Percentiles rank a stretch among this genome's conserved stretches.
Evolutionary conservation across 2,888 invertebrate species (phyloP).

Genomic region (Romanomermis culicivorax): DNA sequence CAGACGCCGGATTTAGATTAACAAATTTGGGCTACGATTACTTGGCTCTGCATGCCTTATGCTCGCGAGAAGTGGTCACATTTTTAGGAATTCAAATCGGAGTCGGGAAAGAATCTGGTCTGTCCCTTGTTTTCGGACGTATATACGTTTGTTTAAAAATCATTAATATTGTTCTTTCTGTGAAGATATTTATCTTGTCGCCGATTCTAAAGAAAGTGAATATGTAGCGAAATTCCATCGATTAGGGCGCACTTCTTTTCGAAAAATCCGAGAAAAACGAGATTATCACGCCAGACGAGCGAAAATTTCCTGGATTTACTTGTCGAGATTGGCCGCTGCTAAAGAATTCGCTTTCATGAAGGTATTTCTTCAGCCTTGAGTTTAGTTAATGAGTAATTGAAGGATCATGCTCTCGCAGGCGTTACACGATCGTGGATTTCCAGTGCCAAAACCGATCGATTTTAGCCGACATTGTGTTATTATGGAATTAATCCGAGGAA

Average conservation of each 20-base stretch:
- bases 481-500: slow-evolving; percentile 62
- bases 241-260: slow-evolving; percentile 80
- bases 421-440: slow-evolving; percentile 64
- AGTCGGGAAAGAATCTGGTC: slow-evolving; percentile 78
- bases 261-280: slow-evolving; percentile 78
- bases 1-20: slow-evolving; percentile 83
- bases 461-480: slow-evolving; percentile 79
- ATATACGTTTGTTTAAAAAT: too few species aligned
- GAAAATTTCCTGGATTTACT: slow-evolving; percentile 76
- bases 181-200: slow-evolving; percentile 65
- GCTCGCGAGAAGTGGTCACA: slow-evolving; percentile 48
- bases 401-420: slow-evolving; percentile 35
- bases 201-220: slow-evolving; percentile 52
- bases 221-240: slow-evolving; percentile 59
- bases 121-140: too few species aligned
- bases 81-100: slow-evolving; percentile 96
- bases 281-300: slow-evolving; percentile 85
- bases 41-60: slow-evolving; percentile 66
- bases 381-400: neutral
- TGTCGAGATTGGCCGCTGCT: slow-evolving; percentile 82
- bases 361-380: slow-evolving; percentile 16
- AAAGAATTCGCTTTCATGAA: slow-evolving; percentile 96
- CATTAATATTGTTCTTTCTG: neutral
- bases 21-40: slow-evolving; percentile 93
- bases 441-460: slow-evolving; percentile 81